Evolutionary conservation across 23 tunicate species (phyloP), one percentile per base, ranked within the genome.

Genomic region (Aplidium turbinatum): DNA sequence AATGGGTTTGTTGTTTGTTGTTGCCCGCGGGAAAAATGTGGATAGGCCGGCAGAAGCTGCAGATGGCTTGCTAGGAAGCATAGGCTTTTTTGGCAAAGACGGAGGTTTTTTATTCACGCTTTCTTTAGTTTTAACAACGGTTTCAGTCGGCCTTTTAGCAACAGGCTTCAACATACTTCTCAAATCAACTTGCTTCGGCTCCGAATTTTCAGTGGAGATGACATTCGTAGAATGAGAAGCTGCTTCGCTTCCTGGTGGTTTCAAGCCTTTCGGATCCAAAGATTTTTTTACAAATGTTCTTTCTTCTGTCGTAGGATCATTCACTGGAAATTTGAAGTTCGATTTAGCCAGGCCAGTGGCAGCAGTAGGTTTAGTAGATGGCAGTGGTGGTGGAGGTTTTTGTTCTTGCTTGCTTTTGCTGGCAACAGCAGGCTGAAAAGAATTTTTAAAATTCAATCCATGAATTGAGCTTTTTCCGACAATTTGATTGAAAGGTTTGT

Each of bases 101-200:
- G 84, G 76, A 9, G 75, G 75, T 25, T 79, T 75, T 33, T 75
- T 58, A 18, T 0, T 23, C 35, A 21, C n/a, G n/a, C n/a, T 50
- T 11, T 75, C 34, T 0, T 16, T 52, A 4, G 34, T 35, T 20
- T 47, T 47, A 39, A 36, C 39, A 20, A 31, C 5, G 72, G n/a
- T 58, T 0, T 13, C 40, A 56, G 68, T 24, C 13, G 50, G 64
- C 36, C 35, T 57, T 33, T 42, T 53, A 22, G 78, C 40, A 39
- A 63, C 31, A 1, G 90, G 48, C 33, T 61, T 74, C 53, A 84
- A 65, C 27, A 84, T 78, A 58, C 90, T 84, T 38, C 90, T 52
- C 57, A 84, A 84, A 55, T 84, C 83, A 1, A 47, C 38, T 40
- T 79, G 57, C 20, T 31, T 51, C 47, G 20, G 39, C 25, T 75